Evolutionary conservation across 2,888 invertebrate species (phyloP).

Genomic region (Melinopterus prodromus): DNA sequence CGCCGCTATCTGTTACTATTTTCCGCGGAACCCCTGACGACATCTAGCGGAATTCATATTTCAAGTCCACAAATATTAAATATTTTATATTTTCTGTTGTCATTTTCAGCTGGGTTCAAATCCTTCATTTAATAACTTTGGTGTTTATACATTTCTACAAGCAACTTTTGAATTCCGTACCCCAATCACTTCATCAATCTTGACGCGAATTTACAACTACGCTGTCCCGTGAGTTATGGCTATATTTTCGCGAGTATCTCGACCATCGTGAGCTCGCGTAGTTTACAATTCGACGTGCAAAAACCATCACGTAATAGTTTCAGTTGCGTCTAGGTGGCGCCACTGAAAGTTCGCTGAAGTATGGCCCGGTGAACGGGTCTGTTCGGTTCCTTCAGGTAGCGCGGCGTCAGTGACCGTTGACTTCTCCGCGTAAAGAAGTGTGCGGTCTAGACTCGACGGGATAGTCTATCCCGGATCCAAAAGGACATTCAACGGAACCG

Average conservation of each 20-base stretch:
- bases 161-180: neutral
- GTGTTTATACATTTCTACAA: no score
- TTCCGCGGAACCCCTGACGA: no score
- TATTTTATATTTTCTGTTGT: no score
- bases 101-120: neutral
- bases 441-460: slow-evolving; percentile 44
- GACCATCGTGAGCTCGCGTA: no score
- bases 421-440: slow-evolving; percentile 46
- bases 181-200: neutral
- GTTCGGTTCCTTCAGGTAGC: slow-evolving; percentile 44
- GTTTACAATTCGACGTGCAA: neutral
- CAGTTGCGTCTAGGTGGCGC: slow-evolving; percentile 39
- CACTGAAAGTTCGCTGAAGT: slow-evolving; percentile 39
- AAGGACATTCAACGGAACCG: neutral
- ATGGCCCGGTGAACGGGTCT: slow-evolving; percentile 6
- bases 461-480: neutral
- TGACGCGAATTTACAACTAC: no score
- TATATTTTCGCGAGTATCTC: neutral
- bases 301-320: neutral
- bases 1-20: no score
- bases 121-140: no score
- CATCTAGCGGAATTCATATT: no score
- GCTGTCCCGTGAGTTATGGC: neutral
- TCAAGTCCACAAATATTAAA: no score
- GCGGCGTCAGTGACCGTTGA: slow-evolving; percentile 50